Percentiles rank a stretch among this genome's conserved stretches.
Evolutionary conservation across 2,888 invertebrate species (phyloP).

Genomic region (Melinaea menophilus): DNA sequence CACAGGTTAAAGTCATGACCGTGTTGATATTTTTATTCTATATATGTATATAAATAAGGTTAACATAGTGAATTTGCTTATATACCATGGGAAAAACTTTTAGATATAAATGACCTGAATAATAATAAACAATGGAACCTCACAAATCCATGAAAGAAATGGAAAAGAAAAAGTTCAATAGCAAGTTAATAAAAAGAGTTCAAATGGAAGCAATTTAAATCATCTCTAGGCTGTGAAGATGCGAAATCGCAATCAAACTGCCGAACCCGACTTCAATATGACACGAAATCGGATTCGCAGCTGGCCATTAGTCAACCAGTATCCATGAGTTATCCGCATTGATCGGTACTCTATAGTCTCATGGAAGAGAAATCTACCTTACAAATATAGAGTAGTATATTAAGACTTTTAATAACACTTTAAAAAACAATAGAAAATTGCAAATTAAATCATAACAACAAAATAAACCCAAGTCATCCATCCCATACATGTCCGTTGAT

Average conservation of each 20-base stretch:
- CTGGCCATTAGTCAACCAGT: conserved; percentile 60
- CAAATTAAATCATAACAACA: no score
- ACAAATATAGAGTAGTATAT: conserved; percentile 25
- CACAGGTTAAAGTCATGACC: no score
- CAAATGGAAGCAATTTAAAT: conserved; percentile 1
- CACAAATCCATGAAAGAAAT: neutral
- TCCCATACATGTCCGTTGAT: no score
- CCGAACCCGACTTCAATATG: conserved; percentile 49
- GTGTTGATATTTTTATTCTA: no score
- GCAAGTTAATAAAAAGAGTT: neutral
- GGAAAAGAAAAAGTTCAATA: neutral
- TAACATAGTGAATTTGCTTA: no score
- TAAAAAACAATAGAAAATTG: no score
- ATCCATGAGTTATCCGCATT: conserved; percentile 47
- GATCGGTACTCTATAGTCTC: conserved; percentile 42
- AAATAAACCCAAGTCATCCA: no score
- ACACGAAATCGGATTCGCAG: conserved; percentile 45
- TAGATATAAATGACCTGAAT: no score
- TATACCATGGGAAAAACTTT: no score
- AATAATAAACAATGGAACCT: neutral
- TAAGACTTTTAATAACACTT: neutral
- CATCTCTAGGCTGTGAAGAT: neutral
- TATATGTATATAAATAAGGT: no score
- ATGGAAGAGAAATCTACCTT: conserved; percentile 34
- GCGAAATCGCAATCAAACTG: conserved; percentile 32